Conservation (phyloP, 1,140 invertebrate species). For the Diorhabda sublineata region DNA sequence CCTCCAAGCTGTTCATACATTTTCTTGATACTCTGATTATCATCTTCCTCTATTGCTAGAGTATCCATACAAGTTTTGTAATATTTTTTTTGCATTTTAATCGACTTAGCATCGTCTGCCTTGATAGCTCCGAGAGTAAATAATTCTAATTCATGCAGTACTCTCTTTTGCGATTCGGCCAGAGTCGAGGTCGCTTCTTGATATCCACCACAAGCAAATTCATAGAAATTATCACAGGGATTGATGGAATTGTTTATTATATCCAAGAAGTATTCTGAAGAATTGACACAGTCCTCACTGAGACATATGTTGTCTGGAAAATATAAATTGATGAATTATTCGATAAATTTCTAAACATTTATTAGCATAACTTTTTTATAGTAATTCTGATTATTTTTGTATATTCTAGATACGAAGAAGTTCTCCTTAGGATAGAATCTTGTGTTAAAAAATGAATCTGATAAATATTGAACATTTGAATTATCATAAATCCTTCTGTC, state of each 20-base stretch:
- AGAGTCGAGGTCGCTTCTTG: conserved; percentile 8
- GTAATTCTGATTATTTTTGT: no score
- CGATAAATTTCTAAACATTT: no score
- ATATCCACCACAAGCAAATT: conserved; percentile 57
- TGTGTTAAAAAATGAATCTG: no score
- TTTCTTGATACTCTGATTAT: conserved; percentile 46
- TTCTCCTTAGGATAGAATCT: no score
- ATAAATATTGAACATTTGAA: no score
- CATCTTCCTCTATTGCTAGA: conserved; percentile 35
- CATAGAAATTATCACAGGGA: conserved; percentile 68
- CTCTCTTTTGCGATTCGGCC: conserved; percentile 5
- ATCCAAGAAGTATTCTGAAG: conserved; percentile 21
- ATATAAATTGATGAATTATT: no score
- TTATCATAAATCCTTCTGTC: no score
- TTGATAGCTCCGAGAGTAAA: conserved; percentile 14
- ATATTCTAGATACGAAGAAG: no score
- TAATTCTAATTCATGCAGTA: conserved; percentile 13
- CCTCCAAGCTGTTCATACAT: conserved; percentile 64
- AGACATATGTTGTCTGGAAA: conserved; percentile 16
- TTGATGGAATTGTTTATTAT: conserved; percentile 54
- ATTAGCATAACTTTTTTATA: no score
- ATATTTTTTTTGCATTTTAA: conserved; percentile 58
- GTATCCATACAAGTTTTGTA: conserved; percentile 79
- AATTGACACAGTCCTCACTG: conserved; percentile 20
- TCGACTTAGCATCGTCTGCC: conserved; percentile 10